Conservation (phyloP, 2,888 invertebrate species). For the Drosophila atripex region DNA sequence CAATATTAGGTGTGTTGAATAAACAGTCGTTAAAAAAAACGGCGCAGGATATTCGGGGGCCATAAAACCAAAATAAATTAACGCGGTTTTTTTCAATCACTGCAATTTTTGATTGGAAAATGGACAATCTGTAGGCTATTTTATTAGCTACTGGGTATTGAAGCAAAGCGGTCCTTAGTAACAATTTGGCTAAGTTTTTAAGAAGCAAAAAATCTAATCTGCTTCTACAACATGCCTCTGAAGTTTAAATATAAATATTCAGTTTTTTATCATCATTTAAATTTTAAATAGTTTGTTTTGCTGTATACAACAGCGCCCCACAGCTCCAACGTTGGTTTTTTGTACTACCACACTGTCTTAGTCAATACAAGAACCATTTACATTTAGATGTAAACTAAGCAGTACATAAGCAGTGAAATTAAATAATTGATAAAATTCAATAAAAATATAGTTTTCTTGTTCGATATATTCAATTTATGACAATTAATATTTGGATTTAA, state of each 20-base stretch:
- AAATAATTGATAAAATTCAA: background rate
- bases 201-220: background rate
- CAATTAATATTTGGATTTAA: background rate
- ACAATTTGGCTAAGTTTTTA: background rate
- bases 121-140: background rate
- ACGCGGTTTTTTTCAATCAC: background rate
- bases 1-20: conserved; percentile 16
- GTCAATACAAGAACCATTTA: background rate
- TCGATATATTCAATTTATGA: background rate
- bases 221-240: too few species aligned
- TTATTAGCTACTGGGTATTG: background rate
- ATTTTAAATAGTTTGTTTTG: background rate
- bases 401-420: background rate
- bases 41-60: conserved; percentile 46
- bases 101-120: background rate
- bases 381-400: background rate
- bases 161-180: background rate
- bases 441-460: background rate
- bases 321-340: background rate
- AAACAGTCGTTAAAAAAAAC: conserved; percentile 27
- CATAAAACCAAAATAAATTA: conserved; percentile 2
- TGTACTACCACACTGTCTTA: background rate
- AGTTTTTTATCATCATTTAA: too few species aligned
- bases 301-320: background rate
- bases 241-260: too few species aligned